Evolutionary conservation across 2,888 invertebrate species (phyloP).

Genomic region (Cataglyphis livida): DNA sequence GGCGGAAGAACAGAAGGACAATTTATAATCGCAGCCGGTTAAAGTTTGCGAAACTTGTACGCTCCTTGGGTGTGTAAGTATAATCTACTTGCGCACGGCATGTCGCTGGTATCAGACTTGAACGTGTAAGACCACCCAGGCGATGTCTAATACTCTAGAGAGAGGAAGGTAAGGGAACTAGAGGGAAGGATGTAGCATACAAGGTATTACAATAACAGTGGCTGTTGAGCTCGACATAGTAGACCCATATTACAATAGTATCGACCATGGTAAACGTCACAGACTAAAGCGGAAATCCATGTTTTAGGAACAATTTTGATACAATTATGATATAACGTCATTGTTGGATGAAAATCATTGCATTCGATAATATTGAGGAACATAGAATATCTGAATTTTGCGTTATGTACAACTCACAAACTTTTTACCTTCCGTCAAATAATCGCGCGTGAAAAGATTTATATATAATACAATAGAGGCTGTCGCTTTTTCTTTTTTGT

Average conservation of each 20-base stretch:
- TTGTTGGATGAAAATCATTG: neutral
- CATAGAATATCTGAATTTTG: neutral
- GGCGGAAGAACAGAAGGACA: constrained; percentile 25
- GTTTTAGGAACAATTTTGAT: constrained; percentile 41
- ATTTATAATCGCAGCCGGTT: constrained; percentile 52
- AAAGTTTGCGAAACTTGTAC: constrained; percentile 50
- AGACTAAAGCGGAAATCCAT: constrained; percentile 45
- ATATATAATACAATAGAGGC: neutral
- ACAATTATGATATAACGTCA: constrained; percentile 26
- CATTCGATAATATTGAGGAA: constrained; percentile 13
- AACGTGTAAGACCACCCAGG: constrained; percentile 53
- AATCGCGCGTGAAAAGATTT: neutral
- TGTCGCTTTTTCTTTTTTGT: neutral
- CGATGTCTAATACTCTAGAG: constrained; percentile 54
- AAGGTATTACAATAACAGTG: constrained; percentile 69
- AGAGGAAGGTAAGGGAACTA: constrained; percentile 1
- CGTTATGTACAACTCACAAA: neutral
- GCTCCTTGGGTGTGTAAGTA: constrained; percentile 52
- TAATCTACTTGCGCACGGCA: constrained; percentile 52
- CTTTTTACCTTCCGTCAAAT: neutral
- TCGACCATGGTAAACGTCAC: constrained; percentile 60
- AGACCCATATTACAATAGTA: constrained; percentile 58
- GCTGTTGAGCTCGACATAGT: constrained; percentile 55
- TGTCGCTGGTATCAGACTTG: constrained; percentile 53
- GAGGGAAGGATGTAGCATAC: constrained; percentile 42